phyloP scores from a whole-genome alignment of 2,888 invertebrate species.

The Philereme transversata region DNA sequence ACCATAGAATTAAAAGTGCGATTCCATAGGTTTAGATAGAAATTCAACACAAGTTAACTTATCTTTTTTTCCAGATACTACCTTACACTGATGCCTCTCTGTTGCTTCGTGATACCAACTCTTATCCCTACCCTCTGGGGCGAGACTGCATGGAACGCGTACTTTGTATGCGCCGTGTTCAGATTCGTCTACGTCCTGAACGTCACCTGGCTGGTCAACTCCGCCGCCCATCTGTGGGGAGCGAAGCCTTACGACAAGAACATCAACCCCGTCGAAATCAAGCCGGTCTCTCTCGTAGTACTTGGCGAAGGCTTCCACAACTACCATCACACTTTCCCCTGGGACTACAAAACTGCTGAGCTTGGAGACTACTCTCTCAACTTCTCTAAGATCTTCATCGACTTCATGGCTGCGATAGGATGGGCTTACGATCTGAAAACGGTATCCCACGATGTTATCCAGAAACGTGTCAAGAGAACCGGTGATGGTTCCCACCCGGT shows the following conservation, averaged over 20 bases:
- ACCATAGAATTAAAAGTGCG: no score
- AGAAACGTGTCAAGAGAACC: slow-evolving; percentile 88
- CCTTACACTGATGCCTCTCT: slow-evolving; percentile 87
- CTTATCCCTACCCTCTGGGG: slow-evolving; percentile 90
- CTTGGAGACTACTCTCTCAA: slow-evolving; percentile 88
- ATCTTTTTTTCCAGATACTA: slow-evolving; percentile 85
- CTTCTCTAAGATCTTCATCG: slow-evolving; percentile 89
- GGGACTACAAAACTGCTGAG: slow-evolving; percentile 93
- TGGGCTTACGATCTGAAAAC: slow-evolving; percentile 95
- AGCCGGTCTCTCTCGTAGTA: slow-evolving; percentile 85
- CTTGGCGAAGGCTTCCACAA: slow-evolving; percentile 94
- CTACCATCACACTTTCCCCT: slow-evolving; percentile 93
- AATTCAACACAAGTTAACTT: background rate
- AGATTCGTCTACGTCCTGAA: slow-evolving; percentile 91
- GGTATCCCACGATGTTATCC: slow-evolving; percentile 87
- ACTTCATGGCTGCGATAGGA: slow-evolving; percentile 91
- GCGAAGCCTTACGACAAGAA: slow-evolving; percentile 88
- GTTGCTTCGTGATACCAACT: slow-evolving; percentile 91
- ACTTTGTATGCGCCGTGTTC: slow-evolving; percentile 88
- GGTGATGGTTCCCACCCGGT: slow-evolving; percentile 89
- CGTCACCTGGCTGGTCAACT: slow-evolving; percentile 95
- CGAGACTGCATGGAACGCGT: slow-evolving; percentile 86
- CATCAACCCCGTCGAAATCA: slow-evolving; percentile 89
- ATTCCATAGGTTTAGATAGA: no score
- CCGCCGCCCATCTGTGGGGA: slow-evolving; percentile 92